A percentile compares a stretch with the other conserved stretches of the same genome.
phyloP scores from a whole-genome alignment of 2,797 vertebrate species.

The Microcaecilia unicolor region DNA sequence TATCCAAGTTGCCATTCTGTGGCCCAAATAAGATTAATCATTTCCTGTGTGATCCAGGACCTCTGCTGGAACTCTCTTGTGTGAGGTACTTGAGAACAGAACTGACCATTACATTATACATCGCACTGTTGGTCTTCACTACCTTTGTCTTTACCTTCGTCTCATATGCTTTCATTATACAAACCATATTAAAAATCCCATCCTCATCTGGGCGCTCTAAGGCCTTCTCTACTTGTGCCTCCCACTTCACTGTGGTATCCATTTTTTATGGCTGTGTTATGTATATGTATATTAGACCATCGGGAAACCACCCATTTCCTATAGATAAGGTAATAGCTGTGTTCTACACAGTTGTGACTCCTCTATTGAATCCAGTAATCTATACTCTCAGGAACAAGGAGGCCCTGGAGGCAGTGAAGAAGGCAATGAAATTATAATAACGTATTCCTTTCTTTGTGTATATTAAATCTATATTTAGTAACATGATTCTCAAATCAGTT shows the following conservation, averaged over 20 bases:
- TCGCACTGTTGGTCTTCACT: conserved; percentile 8
- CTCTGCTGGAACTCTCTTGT: conserved; percentile 24
- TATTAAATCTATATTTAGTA: too few relatives aligned
- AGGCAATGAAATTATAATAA: too few relatives aligned
- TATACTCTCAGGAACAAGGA: conserved; percentile 33
- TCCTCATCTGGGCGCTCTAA: conserved; percentile 3
- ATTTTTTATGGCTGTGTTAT: conserved; percentile 23
- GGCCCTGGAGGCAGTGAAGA: conserved; percentile 23
- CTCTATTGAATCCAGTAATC: conserved; percentile 30
- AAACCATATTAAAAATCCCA: neutral
- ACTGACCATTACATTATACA: conserved; percentile 4
- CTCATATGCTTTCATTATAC: conserved; percentile 4
- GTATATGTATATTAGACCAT: conserved; percentile 22
- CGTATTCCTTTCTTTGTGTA: too few relatives aligned
- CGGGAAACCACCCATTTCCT: neutral
- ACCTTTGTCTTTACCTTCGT: conserved; percentile 6
- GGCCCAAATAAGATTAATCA: conserved; percentile 11
- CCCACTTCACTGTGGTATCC: conserved; percentile 19
- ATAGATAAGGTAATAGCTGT: conserved; percentile 14
- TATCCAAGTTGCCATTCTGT: conserved; percentile 14
- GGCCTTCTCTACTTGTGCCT: conserved; percentile 19
- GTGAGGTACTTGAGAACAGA: neutral
- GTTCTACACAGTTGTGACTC: conserved; percentile 24
- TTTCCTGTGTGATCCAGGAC: conserved; percentile 19
- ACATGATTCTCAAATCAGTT: too few relatives aligned